phyloP scores from a whole-genome alignment of 2,888 invertebrate genomes.

The Drosophila neotestacea region DNA sequence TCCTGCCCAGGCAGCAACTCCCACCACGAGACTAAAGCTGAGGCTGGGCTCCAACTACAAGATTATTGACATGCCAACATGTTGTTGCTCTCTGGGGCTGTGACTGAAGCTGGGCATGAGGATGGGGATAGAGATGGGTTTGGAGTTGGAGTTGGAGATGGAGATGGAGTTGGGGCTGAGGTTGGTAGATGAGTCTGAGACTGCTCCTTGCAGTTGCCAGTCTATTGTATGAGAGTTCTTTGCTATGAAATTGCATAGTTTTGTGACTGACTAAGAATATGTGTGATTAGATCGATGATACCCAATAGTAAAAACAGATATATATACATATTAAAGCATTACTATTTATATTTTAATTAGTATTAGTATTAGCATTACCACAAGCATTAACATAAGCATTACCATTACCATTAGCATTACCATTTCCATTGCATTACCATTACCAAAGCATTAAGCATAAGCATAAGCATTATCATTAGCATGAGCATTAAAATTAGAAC shows the following conservation, averaged over 20 bases:
- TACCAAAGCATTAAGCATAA: too few species aligned
- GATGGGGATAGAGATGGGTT: slow-evolving; percentile 2
- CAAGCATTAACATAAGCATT: too few species aligned
- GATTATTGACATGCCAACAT: slow-evolving; percentile 80
- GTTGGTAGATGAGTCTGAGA: slow-evolving; percentile 11
- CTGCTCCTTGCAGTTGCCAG: slow-evolving; percentile 30
- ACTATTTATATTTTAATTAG: too few species aligned
- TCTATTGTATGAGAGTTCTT: slow-evolving; percentile 73
- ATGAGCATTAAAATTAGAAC: too few species aligned
- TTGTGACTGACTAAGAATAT: slow-evolving; percentile 36
- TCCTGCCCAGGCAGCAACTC: slow-evolving; percentile 55
- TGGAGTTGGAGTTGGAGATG: slow-evolving; percentile 2
- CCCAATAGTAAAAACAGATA: neutral
- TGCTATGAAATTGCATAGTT: slow-evolving; percentile 78
- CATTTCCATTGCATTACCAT: too few species aligned
- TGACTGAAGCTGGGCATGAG: slow-evolving; percentile 19
- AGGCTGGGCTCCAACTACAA: slow-evolving; percentile 51
- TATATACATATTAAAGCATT: too few species aligned
- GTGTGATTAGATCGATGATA: slow-evolving; percentile 38
- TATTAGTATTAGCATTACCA: too few species aligned
- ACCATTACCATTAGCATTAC: too few species aligned
- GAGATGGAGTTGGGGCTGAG: neutral
- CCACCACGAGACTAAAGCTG: slow-evolving; percentile 40
- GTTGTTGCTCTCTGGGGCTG: slow-evolving; percentile 71
- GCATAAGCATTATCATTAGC: too few species aligned